A percentile compares a stretch with the other conserved stretches of the same genome.
These are phyloP conservation scores for Pluvialis apricaria DNA, from an alignment of 2,113 vertebrate genomes.

Conservation along the genomic window DNA sequence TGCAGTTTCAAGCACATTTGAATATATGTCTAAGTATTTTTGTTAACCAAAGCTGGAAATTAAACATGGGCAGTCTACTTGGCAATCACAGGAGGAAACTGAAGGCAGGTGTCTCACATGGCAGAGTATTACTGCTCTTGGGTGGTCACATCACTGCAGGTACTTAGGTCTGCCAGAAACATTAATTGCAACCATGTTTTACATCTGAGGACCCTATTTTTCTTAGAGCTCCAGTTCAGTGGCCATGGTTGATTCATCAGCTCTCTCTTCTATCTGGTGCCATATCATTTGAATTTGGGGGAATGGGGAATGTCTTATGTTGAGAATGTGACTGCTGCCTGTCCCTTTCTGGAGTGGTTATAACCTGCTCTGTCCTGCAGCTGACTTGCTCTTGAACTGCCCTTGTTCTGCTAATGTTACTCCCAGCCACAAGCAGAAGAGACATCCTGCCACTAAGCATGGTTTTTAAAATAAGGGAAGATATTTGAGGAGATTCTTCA, in stretches of 20 bases:
- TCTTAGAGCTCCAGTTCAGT: neutral
- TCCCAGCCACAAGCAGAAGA: neutral
- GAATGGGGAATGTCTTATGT: neutral
- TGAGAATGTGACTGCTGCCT: neutral
- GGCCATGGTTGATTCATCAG: neutral
- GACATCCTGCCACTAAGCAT: neutral
- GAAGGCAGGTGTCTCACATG: neutral
- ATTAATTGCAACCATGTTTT: neutral
- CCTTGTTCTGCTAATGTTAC: neutral
- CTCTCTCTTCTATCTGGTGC: neutral
- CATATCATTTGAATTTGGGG: neutral
- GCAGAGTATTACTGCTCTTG: neutral
- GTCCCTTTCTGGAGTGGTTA: neutral
- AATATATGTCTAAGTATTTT: neutral
- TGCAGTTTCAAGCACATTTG: neutral
- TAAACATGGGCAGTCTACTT: neutral
- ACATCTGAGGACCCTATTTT: neutral
- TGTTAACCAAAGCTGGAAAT: neutral
- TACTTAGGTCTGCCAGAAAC: neutral
- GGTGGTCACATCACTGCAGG: neutral
- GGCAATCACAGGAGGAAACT: neutral
- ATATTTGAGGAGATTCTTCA: neutral
- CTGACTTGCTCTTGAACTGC: neutral
- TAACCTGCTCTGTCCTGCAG: neutral
- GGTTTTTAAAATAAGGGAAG: neutral